Evolutionary conservation across 1,140 invertebrate genomes (phyloP).

Genomic region (Tribolium madens): DNA sequence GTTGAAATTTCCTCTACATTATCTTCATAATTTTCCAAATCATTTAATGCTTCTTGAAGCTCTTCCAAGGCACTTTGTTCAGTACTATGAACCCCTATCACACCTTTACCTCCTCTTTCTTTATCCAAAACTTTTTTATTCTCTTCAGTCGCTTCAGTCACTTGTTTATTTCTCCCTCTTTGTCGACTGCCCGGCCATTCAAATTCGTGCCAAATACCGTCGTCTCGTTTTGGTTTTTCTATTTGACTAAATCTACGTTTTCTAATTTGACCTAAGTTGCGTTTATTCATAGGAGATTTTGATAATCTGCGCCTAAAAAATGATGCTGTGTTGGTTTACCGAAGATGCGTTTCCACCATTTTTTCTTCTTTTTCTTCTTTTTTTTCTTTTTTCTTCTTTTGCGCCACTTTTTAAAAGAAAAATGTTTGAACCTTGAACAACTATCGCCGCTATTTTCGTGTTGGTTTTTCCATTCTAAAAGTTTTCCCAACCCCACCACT

Average conservation of each 20-base stretch:
- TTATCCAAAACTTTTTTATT: neutral
- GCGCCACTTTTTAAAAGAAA: constrained; percentile 42
- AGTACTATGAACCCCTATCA: neutral
- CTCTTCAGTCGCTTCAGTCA: neutral
- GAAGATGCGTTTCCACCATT: constrained; percentile 22
- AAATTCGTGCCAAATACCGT: neutral
- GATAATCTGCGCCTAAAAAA: constrained; percentile 50
- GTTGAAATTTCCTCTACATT: neutral
- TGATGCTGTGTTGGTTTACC: neutral
- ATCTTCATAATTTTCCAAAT: neutral
- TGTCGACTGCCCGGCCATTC: neutral
- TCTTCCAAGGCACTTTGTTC: neutral
- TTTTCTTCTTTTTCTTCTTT: constrained; percentile 44
- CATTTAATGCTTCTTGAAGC: neutral
- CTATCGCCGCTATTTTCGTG: neutral
- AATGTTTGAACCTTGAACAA: neutral
- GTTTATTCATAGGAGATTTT: constrained; percentile 47
- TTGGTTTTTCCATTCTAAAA: constrained; percentile 3
- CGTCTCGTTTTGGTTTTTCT: neutral
- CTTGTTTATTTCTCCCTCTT: too few species aligned
- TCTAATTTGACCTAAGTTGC: neutral
- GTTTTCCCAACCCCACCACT: constrained; percentile 9
- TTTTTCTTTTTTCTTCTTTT: constrained; percentile 46
- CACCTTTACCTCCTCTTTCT: neutral
- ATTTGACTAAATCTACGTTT: constrained; percentile 16